A percentile compares a stretch with the other conserved stretches of the same genome.
These are phyloP conservation scores for Potorous gilbertii DNA, from an alignment of 2,797 vertebrate species.

Conservation along the genomic window DNA sequence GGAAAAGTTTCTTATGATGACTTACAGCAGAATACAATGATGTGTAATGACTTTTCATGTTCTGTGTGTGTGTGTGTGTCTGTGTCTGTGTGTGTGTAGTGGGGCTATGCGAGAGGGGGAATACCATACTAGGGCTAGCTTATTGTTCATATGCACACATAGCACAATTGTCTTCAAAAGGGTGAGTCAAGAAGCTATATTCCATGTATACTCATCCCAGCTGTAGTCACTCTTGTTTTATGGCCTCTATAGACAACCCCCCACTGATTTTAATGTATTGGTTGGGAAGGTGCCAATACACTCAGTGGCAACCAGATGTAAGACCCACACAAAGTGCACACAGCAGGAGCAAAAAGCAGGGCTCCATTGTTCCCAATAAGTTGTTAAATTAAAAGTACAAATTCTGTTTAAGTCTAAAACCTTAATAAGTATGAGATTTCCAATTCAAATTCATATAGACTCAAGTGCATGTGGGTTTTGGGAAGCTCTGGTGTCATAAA, in stretches of 20 bases:
- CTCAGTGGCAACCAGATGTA: constrained; percentile 81
- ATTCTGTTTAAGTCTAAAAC: constrained; percentile 51
- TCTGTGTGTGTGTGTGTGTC: not conserved
- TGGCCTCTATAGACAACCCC: constrained; percentile 71
- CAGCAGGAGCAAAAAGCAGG: constrained; percentile 74
- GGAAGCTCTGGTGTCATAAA: not conserved
- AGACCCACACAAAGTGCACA: constrained; percentile 77
- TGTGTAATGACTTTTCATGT: constrained; percentile 5
- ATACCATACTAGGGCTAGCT: not conserved
- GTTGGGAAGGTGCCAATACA: constrained; percentile 80
- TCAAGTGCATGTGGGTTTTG: constrained; percentile 40
- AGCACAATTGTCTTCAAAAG: constrained; percentile 18
- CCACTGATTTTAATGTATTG: constrained; percentile 80
- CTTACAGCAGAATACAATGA: not conserved
- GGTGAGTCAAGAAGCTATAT: constrained; percentile 62
- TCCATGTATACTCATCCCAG: constrained; percentile 54
- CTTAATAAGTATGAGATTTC: constrained; percentile 36
- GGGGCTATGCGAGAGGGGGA: not conserved
- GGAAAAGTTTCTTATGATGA: constrained; percentile 55
- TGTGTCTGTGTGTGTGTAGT: not conserved
- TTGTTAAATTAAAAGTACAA: constrained; percentile 72
- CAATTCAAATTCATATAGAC: not conserved
- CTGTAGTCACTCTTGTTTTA: constrained; percentile 77
- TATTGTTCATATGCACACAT: not conserved
- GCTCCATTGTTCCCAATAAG: constrained; percentile 73